Percentiles rank a stretch among this genome's conserved stretches.
Evolutionary conservation across 2,113 vertebrate species (phyloP).

Genomic region (Ceyx cyanopectus): DNA sequence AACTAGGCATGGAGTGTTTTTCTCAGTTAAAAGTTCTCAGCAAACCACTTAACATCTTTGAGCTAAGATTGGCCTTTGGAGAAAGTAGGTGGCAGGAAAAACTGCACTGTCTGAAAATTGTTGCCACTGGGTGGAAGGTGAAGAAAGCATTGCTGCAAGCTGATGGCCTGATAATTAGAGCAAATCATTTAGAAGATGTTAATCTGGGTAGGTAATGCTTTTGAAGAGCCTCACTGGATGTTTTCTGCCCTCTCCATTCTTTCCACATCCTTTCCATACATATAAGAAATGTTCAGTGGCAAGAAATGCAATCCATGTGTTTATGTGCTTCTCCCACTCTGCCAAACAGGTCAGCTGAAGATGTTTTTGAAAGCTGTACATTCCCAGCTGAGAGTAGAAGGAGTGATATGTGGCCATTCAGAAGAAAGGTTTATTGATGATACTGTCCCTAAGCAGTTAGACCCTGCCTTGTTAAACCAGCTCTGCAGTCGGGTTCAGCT

Average conservation of each 20-base stretch:
- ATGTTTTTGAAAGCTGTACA: conserved; percentile 80
- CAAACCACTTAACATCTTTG: conserved; percentile 79
- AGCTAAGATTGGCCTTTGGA: conserved; percentile 68
- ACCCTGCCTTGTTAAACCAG: conserved; percentile 76
- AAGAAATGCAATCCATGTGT: not conserved
- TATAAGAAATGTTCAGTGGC: not conserved
- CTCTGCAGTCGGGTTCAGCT: conserved; percentile 85
- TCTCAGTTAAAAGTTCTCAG: conserved; percentile 80
- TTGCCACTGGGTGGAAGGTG: conserved; percentile 78
- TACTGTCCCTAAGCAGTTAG: not conserved
- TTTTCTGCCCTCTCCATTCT: not conserved
- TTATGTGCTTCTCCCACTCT: not conserved
- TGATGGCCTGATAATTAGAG: conserved; percentile 85
- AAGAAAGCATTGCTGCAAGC: conserved; percentile 87
- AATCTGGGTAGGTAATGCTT: conserved; percentile 78
- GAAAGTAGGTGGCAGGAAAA: conserved; percentile 78
- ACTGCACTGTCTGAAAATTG: conserved; percentile 80
- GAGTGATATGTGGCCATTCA: conserved; percentile 67
- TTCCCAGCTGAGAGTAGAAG: conserved; percentile 80
- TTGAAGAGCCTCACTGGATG: not conserved
- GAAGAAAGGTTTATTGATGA: conserved; percentile 55
- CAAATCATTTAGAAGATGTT: conserved; percentile 85
- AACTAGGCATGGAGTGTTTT: conserved; percentile 84
- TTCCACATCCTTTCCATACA: not conserved
- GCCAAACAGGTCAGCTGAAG: conserved; percentile 79